Evolutionary conservation across 2,113 vertebrate genomes (phyloP).

Genomic region (Percina caprodes): DNA sequence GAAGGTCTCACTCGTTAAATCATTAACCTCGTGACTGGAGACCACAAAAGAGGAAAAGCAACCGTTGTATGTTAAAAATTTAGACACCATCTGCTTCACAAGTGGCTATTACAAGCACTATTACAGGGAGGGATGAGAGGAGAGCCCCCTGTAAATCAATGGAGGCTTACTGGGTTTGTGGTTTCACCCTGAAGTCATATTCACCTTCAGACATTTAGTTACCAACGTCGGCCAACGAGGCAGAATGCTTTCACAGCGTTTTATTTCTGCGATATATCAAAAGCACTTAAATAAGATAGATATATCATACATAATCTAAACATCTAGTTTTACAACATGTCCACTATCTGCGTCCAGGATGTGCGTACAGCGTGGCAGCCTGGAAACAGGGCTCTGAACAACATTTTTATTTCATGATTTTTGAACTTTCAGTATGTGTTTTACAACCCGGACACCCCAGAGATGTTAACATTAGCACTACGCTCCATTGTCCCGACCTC

Average conservation of each 20-base stretch:
- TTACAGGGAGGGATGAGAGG: conserved; percentile 42
- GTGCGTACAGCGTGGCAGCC: background rate
- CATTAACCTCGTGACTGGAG: conserved; percentile 68
- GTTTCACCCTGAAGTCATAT: conserved; percentile 62
- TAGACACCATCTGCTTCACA: conserved; percentile 48
- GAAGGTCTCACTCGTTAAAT: conserved; percentile 70
- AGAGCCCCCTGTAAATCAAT: conserved; percentile 54
- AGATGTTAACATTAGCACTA: no score
- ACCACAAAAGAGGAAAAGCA: conserved; percentile 54
- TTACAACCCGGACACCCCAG: background rate
- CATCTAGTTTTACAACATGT: background rate
- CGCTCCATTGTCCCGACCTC: no score
- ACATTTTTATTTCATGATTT: background rate
- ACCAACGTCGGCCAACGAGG: conserved; percentile 5
- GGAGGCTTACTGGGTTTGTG: conserved; percentile 40
- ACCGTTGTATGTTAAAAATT: conserved; percentile 53
- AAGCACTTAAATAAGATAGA: conserved; percentile 53
- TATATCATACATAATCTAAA: conserved; percentile 26
- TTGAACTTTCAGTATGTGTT: no score
- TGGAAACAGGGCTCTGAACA: background rate
- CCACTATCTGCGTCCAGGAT: conserved; percentile 6
- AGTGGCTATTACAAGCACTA: conserved; percentile 50
- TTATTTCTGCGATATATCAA: conserved; percentile 44
- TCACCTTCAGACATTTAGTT: conserved; percentile 61
- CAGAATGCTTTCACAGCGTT: conserved; percentile 52